phyloP scores from a whole-genome alignment of 2,797 vertebrate species.

The Garrulus glandarius region DNA sequence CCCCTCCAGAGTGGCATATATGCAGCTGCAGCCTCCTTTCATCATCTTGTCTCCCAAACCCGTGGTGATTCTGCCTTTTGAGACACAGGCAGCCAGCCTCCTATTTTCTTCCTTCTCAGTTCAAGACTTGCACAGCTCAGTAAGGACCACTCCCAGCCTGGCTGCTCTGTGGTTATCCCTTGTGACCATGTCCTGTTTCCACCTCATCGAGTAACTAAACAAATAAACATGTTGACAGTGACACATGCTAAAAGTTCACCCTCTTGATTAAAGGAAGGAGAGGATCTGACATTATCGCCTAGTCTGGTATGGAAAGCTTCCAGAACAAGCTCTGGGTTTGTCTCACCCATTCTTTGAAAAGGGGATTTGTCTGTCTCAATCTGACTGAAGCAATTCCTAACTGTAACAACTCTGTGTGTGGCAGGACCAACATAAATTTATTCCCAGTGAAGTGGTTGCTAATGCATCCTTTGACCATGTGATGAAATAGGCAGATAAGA shows the following conservation, averaged over 20 bases:
- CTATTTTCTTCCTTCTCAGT: not conserved
- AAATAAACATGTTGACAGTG: not conserved
- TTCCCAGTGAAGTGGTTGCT: not conserved
- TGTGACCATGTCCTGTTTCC: not conserved
- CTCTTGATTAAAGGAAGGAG: not conserved
- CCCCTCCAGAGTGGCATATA: not conserved
- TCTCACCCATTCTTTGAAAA: not conserved
- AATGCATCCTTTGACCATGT: not conserved
- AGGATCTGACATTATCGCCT: not conserved
- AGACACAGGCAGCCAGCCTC: not conserved
- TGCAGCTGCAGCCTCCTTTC: not conserved
- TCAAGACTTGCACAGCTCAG: not conserved
- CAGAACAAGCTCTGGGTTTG: not conserved
- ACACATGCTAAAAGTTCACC: not conserved
- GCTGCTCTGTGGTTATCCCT: not conserved
- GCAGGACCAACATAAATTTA: not conserved
- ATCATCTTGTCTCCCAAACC: not conserved
- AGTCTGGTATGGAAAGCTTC: not conserved
- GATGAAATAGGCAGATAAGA: not conserved
- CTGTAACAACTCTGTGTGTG: not conserved
- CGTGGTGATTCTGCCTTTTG: not conserved
- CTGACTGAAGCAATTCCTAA: not conserved
- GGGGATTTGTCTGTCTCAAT: not conserved
- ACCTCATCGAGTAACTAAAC: not conserved
- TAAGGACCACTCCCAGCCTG: not conserved